These are phyloP conservation scores for Datnioides undecimradiatus DNA, from an alignment of 2,113 vertebrate genomes.

Conservation along the genomic window DNA sequence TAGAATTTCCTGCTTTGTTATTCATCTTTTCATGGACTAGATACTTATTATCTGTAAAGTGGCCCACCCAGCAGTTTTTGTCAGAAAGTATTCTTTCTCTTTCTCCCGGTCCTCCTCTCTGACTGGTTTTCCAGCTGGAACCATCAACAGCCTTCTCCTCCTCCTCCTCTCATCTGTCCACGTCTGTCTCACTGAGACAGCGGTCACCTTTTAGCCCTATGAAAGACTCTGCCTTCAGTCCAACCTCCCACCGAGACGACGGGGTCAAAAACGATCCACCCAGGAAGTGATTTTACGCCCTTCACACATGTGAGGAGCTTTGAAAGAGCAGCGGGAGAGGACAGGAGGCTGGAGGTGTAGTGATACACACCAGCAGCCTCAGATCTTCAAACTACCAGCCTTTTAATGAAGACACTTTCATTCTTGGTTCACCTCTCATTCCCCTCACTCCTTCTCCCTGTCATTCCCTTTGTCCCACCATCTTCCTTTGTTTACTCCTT, in stretches of 20 bases:
- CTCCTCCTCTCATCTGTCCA: slow-evolving; percentile 67
- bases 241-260: slow-evolving; percentile 55
- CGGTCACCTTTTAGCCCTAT: slow-evolving; percentile 67
- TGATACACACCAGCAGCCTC: slow-evolving; percentile 31
- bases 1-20: not conserved
- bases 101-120: slow-evolving; percentile 19
- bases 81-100: not conserved
- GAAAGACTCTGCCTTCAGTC: slow-evolving; percentile 37
- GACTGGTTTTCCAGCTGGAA: slow-evolving; percentile 76
- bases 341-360: slow-evolving; percentile 32
- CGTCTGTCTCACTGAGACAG: slow-evolving; percentile 61
- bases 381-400: slow-evolving; percentile 39
- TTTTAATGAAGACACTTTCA: slow-evolving; percentile 10
- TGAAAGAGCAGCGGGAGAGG: slow-evolving; percentile 38
- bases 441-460: not conserved
- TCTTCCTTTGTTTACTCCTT: not conserved
- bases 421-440: not conserved
- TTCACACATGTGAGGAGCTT: slow-evolving; percentile 68
- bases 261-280: slow-evolving; percentile 69
- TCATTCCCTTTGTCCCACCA: not conserved
- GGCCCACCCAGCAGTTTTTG: not conserved
- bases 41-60: not conserved
- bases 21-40: not conserved
- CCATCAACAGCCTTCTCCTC: slow-evolving; percentile 27
- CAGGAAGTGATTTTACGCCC: slow-evolving; percentile 72